Base-by-base conservation (phyloP, 92 coral and sea anemone species). In the Paragorgia papillata region DNA sequence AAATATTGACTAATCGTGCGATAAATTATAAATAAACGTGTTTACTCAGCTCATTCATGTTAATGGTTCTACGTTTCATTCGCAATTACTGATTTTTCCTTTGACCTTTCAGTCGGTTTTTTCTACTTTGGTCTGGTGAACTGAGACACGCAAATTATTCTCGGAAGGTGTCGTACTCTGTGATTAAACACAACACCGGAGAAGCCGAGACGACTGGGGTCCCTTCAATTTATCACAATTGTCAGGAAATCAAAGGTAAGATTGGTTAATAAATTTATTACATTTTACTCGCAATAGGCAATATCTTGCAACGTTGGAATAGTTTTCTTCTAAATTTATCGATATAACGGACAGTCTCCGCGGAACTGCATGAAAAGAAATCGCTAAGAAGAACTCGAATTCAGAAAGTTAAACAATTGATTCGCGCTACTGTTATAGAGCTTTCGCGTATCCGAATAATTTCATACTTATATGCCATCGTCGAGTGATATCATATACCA, bases 31-130 rank as follows among this genome's bases (percentile, higher is more conserved):
- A 71, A 71, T 71, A 53, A 71, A 71, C 19, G 48, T 32, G 78
- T 71, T 70, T 70, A 70, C 77, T 48, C 62, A 70, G 77, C 62
- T 70, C 77, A 57, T 53, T 71, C 78, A 71, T 54, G 78, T 71
- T 71, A 53, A 54, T 53, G 58, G 64, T 15, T 69, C 30, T 22
- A 56, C 31, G 30, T 22, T 22, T 56, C 30, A 56, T 3, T 28
- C 3, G 18, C 14, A 56, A 15, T 31, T 14, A 56, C 62, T 56
- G 33, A 22, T 4, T 28, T 56, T 3, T 56, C 30, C n/a, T 2
- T 56, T 22, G 62, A 56, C 22, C 14, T 56, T 56, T 56, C 30
- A 56, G 7, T 6, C 3, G 7, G 33, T 22, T 22, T 56, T 56
- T 4, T 51, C 22, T 56, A 12, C 12, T 6, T 56, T 22, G 29